phyloP scores from a whole-genome alignment of 2,888 invertebrate genomes.

The Cerastis leucographa region DNA sequence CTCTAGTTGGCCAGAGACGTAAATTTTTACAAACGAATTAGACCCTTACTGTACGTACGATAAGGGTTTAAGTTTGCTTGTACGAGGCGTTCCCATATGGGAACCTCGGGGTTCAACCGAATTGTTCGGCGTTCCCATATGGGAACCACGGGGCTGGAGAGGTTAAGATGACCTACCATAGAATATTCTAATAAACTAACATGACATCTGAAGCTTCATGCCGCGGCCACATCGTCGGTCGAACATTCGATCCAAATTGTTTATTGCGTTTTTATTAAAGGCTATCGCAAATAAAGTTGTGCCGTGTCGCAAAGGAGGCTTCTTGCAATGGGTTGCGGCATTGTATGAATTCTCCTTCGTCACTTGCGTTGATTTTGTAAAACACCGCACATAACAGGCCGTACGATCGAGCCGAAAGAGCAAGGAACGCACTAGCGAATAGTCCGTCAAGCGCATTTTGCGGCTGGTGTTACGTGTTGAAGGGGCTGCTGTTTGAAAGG shows the following conservation, averaged over 20 bases:
- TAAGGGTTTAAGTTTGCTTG: too few relatives aligned
- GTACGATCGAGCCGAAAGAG: not conserved
- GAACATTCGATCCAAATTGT: not conserved
- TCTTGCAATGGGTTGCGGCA: not conserved
- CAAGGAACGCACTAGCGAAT: not conserved
- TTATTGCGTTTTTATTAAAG: not conserved
- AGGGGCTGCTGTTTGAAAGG: not conserved
- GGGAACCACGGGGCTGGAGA: too few relatives aligned
- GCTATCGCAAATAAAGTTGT: not conserved
- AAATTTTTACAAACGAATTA: too few relatives aligned
- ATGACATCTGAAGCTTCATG: not conserved
- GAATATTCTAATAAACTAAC: not conserved
- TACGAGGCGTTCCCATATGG: too few relatives aligned
- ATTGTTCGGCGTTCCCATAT: too few relatives aligned
- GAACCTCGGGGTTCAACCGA: too few relatives aligned
- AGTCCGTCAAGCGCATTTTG: not conserved
- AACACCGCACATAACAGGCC: not conserved
- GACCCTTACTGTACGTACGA: too few relatives aligned
- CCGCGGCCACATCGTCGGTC: too few relatives aligned
- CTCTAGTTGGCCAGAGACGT: too few relatives aligned
- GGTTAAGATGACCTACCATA: not conserved
- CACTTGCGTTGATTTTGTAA: not conserved
- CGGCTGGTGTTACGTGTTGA: not conserved
- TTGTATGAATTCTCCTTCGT: not conserved
- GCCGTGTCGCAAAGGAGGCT: not conserved